Evolutionary conservation across 2,797 vertebrate genomes (phyloP).

Genomic region (Cryptoblepharus egeriae): DNA sequence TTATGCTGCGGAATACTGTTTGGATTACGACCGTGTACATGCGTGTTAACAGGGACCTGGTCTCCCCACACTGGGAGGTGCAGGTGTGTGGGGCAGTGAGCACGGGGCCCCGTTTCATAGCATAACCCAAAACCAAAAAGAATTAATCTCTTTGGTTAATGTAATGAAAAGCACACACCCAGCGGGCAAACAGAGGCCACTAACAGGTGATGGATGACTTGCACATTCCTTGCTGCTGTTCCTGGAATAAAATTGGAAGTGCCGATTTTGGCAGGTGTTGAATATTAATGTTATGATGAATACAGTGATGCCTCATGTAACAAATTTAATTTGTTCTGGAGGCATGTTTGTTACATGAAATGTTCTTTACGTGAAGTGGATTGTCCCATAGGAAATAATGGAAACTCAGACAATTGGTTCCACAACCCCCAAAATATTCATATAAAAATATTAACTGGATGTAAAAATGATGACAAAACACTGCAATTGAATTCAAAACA

Average conservation of each 20-base stretch:
- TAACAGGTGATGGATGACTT: neutral
- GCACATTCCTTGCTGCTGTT: neutral
- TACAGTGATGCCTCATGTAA: too few relatives aligned
- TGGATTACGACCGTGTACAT: neutral
- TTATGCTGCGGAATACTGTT: accelerated
- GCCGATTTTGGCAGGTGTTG: neutral
- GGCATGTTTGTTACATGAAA: too few relatives aligned
- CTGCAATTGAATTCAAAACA: too few relatives aligned
- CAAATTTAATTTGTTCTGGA: too few relatives aligned
- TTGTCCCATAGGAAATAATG: too few relatives aligned
- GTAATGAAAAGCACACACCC: neutral
- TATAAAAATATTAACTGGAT: too few relatives aligned
- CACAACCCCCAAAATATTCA: too few relatives aligned
- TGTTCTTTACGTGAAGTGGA: too few relatives aligned
- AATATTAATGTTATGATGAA: too few relatives aligned
- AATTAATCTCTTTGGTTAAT: neutral
- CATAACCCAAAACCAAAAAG: neutral
- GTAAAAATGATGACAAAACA: too few relatives aligned
- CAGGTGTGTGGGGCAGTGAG: neutral
- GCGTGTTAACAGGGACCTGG: neutral
- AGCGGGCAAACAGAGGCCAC: neutral
- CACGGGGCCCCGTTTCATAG: too few relatives aligned
- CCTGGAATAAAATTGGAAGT: neutral
- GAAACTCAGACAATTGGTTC: too few relatives aligned
- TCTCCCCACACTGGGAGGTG: neutral